Evolutionary conservation across 92 coral and sea anemone species (phyloP), one percentile per base, ranked within the genome.

Genomic region (Bergia sp.): DNA sequence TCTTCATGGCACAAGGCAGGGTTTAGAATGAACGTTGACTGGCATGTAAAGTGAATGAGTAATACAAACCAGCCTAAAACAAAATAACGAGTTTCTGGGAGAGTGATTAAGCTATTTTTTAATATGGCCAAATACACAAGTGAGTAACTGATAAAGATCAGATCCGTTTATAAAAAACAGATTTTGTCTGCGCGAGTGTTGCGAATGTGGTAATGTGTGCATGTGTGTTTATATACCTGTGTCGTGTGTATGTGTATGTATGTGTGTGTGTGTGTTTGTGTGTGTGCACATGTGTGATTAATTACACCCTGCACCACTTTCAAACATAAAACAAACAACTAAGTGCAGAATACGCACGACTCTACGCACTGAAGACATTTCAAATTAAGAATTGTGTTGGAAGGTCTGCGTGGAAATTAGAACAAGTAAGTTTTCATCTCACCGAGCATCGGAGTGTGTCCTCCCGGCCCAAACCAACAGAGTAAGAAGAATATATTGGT

Each of bases 381-480:
- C 37, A 67, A 67, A 3, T 11, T n/a, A 67, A 67, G 18, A 7
- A 36, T 0, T 72, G 43, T 5, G 13, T 23, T 8, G 42, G 4
- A 72, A 72, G 13, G 1, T 64, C 37, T 69, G 74, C 74, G 9
- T 69, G 37, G 37, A 69, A 69, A 69, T 21, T 20, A 72, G 41
- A 72, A 72, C 76, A 72, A 23, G 76, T 72, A 1, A 21, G 74
- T 36, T 72, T 23, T 23, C 39, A 37, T 23, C 76, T 72, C 18
- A 72, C 76, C 76, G 76, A 72, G 42, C 76, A 72, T 72, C 76
- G 76, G 76, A 72, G 42, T 72, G 18, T 36, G 76, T 72, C 41
- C 76, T 72, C 1, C 20, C 13, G 42, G 42, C 40, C 0, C 76
- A 36, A 72, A 72, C 16, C 41, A 72, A 23, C 39, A 72, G 7